A percentile compares a stretch with the other conserved stretches of the same genome.
Evolutionary conservation across 2,888 invertebrate species (phyloP).

Genomic region (Microctonus brassicae): DNA sequence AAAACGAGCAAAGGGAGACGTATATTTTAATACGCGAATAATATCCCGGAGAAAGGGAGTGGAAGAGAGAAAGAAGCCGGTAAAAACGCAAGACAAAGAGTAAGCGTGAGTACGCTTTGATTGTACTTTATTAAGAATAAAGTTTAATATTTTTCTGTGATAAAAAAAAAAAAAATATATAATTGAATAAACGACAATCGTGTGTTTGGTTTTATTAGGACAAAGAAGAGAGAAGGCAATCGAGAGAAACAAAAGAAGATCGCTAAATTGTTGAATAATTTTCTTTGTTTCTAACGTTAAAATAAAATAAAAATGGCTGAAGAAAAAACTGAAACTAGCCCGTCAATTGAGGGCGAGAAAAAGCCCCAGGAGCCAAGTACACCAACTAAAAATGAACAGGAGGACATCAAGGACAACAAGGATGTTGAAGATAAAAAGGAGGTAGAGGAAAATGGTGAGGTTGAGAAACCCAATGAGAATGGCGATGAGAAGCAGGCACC

Average conservation of each 20-base stretch:
- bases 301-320: constrained; percentile 64
- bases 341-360: constrained; percentile 73
- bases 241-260: background rate
- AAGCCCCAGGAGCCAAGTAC: constrained; percentile 70
- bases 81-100: constrained; percentile 39
- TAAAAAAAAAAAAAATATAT: background rate
- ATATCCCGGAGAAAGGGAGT: constrained; percentile 19
- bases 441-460: constrained; percentile 67
- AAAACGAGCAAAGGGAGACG: background rate
- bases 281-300: background rate
- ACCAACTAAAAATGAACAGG: constrained; percentile 56
- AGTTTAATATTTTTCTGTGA: background rate
- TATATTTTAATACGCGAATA: background rate
- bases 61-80: constrained; percentile 21
- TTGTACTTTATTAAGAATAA: background rate
- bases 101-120: background rate
- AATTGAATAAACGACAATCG: background rate
- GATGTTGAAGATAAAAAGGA: constrained; percentile 71
- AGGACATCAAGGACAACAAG: constrained; percentile 69
- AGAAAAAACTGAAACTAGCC: constrained; percentile 66
- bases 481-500: constrained; percentile 64
- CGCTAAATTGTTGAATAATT: background rate
- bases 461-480: constrained; percentile 65
- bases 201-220: background rate
- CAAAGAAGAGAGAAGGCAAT: background rate